Percentiles rank a stretch among this genome's conserved stretches.
These are phyloP conservation scores for Myotis daubentonii DNA, from an alignment of 2,797 vertebrate species.

Conservation along the genomic window DNA sequence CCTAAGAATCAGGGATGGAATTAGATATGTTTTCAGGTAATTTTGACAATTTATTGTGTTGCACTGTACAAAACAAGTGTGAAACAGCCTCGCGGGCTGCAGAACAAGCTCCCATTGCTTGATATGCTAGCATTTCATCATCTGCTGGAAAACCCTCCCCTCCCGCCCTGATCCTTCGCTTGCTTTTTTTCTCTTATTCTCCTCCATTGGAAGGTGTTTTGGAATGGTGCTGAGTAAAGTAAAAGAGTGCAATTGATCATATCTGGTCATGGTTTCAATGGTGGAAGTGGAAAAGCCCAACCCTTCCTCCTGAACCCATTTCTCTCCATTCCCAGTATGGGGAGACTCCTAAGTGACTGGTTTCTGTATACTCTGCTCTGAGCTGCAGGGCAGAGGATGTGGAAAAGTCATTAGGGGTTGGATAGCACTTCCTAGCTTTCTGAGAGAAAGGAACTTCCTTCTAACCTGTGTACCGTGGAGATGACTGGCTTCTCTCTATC, in stretches of 20 bases:
- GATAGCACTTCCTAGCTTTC: background rate
- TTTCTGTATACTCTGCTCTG: background rate
- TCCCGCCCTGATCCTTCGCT: background rate
- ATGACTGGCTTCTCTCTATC: background rate
- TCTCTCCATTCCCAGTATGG: background rate
- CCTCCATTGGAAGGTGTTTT: background rate
- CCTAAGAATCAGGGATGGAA: background rate
- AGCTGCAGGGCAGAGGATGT: background rate
- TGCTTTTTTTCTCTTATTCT: background rate
- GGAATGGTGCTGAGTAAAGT: background rate
- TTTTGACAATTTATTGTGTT: background rate
- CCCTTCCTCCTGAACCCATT: background rate
- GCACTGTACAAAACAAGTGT: background rate
- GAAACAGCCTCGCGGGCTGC: background rate
- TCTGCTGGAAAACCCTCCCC: background rate
- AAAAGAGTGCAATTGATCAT: background rate
- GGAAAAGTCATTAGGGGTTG: background rate
- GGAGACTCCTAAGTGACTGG: background rate
- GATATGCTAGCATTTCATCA: background rate
- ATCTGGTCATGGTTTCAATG: background rate
- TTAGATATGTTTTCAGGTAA: background rate
- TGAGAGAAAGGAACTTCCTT: background rate
- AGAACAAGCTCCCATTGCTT: background rate
- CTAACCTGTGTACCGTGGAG: background rate
- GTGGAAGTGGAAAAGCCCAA: background rate